phyloP scores from a whole-genome alignment of 2,113 vertebrate species.

The Oryzias javanicus region DNA sequence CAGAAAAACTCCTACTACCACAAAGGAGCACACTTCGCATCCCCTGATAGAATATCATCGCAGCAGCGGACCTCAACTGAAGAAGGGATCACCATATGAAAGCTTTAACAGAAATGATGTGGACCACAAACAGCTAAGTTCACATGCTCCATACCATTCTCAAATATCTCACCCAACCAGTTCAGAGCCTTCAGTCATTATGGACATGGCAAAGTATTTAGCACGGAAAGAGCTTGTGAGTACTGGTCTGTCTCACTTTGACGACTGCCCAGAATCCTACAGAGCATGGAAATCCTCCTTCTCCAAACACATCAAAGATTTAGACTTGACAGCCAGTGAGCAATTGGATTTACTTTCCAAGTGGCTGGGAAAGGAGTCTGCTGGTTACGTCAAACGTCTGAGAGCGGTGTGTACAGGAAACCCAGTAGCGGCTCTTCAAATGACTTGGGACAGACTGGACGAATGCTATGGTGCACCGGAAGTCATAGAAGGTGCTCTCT shows the following conservation, averaged over 20 bases:
- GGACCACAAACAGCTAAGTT: not conserved
- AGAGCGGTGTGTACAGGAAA: conserved; percentile 1
- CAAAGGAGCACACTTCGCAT: too few species aligned
- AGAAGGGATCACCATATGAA: not conserved
- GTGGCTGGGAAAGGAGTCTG: conserved; percentile 2
- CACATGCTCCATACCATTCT: not conserved
- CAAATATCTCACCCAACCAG: not conserved
- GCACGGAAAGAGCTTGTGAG: conserved; percentile 6
- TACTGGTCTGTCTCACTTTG: conserved; percentile 5
- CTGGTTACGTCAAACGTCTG: not conserved
- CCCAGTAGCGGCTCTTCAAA: not conserved
- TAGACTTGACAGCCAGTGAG: not conserved
- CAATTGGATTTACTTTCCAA: not conserved
- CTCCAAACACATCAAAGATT: conserved; percentile 1
- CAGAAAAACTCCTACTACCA: too few species aligned
- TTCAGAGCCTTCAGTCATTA: not conserved
- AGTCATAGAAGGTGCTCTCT: conserved; percentile 4
- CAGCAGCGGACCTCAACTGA: not conserved
- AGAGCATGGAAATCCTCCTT: conserved; percentile 2
- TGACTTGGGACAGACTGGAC: not conserved
- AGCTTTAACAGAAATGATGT: not conserved
- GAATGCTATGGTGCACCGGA: conserved; percentile 1
- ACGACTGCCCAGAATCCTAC: conserved; percentile 1
- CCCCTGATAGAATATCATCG: not conserved
- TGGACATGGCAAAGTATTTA: conserved; percentile 5